Base-by-base conservation (phyloP, 2,113 vertebrate genomes). In the Sinocyclocheilus maitianheensis region DNA sequence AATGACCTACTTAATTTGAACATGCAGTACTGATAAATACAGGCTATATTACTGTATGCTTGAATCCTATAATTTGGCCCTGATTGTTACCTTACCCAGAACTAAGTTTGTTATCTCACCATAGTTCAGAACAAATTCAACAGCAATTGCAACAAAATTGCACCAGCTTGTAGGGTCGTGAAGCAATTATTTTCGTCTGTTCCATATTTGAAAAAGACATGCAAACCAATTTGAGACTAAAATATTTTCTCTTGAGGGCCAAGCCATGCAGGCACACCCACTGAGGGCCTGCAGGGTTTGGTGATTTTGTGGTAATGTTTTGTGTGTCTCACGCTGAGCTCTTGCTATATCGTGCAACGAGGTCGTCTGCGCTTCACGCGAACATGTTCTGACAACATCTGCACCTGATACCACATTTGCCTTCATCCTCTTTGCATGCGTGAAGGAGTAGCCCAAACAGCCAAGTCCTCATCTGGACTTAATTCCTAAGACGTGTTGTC, bases 181-280 rank as follows among this genome's bases (percentile, higher is more conserved):
- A 46, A 65, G 78, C 7, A 48, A 26, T 65, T 46, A 20, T 20
- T 80, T 65, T 24, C 0, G 0, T 48, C 37, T 65, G 22, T 48
- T 75, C 30, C 58, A 55, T 76, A 76, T 58, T 20, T 85, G 48
- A 24, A 71, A 60, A 72, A 71, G 51, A 74, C 37, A 81, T 48
- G 67, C 34, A 81, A 72, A 80, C 51, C n/a, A 81, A 76, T 69
- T 58, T 81, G 48, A 88, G 60, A 67, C 86, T 89, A 85, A 87
- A 60, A 91, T 86, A 89, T 87, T 90, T 90, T 91, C 87, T 85
- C 91, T 87, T 84, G 18, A 79, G 65, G 89, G 84, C 87, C 62
- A 58, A 26, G 37, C 22, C 78, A 81, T 80, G 26, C 74, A 87
- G 76, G 84, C 88, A 83, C 82, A 90, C 88, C 65, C 65, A 83